A percentile compares a stretch with the other conserved stretches of the same genome.
These are phyloP conservation scores for Clepsis dumicolana DNA, from an alignment of 2,888 invertebrate genomes.

Conservation along the genomic window DNA sequence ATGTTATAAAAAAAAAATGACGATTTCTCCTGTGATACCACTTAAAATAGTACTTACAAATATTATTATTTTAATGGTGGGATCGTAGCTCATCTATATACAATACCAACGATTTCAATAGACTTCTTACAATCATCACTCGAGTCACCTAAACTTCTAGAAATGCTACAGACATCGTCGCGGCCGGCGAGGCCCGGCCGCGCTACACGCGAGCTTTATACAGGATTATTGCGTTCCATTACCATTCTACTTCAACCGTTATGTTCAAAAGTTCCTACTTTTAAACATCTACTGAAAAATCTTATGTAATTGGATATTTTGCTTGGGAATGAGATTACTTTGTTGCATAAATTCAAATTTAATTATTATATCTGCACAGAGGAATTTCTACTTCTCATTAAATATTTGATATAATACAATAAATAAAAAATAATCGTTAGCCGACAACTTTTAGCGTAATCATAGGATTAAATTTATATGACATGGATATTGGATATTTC, in stretches of 20 bases:
- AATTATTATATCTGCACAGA: slow-evolving; percentile 34
- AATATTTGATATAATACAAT: slow-evolving; percentile 39
- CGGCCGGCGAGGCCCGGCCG: slow-evolving; percentile 43
- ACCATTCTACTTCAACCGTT: slow-evolving; percentile 75
- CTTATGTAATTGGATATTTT: slow-evolving; percentile 55
- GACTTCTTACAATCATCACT: slow-evolving; percentile 83
- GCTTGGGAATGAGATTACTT: slow-evolving; percentile 59
- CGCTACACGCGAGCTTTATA: slow-evolving; percentile 61
- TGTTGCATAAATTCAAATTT: slow-evolving; percentile 35
- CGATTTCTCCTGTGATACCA: slow-evolving; percentile 77
- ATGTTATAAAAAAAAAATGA: slow-evolving; percentile 67
- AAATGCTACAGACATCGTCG: slow-evolving; percentile 56
- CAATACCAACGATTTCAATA: slow-evolving; percentile 82
- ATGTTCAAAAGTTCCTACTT: slow-evolving; percentile 77
- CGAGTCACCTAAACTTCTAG: slow-evolving; percentile 77
- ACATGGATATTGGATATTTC: slow-evolving; percentile 61
- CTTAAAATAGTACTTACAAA: slow-evolving; percentile 82
- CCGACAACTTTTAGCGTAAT: slow-evolving; percentile 58
- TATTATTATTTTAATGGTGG: slow-evolving; percentile 80
- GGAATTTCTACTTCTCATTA: slow-evolving; percentile 33
- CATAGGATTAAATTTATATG: slow-evolving; percentile 59
- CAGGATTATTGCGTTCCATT: slow-evolving; percentile 79
- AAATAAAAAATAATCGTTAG: slow-evolving; percentile 51
- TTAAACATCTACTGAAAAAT: slow-evolving; percentile 55
- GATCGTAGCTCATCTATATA: slow-evolving; percentile 85